These are phyloP conservation scores for Chionis minor DNA, from an alignment of 2,113 vertebrate genomes.

Conservation along the genomic window DNA sequence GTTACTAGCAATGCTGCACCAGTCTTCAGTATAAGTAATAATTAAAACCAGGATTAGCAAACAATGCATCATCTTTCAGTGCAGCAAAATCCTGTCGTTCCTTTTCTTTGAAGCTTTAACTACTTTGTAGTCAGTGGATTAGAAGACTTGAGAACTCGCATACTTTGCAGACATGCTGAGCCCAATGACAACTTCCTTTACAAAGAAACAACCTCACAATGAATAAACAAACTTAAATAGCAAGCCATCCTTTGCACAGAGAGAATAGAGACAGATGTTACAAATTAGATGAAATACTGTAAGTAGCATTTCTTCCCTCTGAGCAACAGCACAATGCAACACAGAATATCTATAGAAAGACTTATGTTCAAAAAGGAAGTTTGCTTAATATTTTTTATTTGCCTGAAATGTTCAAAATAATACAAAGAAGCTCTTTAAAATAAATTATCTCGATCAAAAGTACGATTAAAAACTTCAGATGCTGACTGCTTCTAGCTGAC, in stretches of 20 bases:
- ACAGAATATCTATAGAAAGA: neutral
- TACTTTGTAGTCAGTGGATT: constrained; percentile 46
- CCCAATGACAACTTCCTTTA: constrained; percentile 67
- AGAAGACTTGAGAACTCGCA: constrained; percentile 46
- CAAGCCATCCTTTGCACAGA: constrained; percentile 20
- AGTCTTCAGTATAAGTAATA: constrained; percentile 16
- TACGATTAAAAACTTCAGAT: neutral
- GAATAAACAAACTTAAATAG: constrained; percentile 64
- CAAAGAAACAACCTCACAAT: constrained; percentile 47
- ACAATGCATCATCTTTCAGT: constrained; percentile 35
- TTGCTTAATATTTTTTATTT: neutral
- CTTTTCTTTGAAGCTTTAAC: constrained; percentile 64
- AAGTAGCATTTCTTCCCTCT: constrained; percentile 34
- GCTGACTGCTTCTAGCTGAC: neutral
- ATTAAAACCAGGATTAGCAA: constrained; percentile 39
- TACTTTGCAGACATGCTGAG: constrained; percentile 59
- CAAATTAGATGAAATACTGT: constrained; percentile 33
- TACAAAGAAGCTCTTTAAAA: neutral
- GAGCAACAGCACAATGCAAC: neutral
- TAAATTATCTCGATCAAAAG: neutral
- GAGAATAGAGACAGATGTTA: constrained; percentile 37
- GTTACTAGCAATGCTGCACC: neutral
- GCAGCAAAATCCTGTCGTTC: constrained; percentile 32
- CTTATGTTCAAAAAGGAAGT: neutral
- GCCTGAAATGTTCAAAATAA: neutral